phyloP scores from a whole-genome alignment of 2,113 vertebrate genomes.

The Ariopsis seemanni region DNA sequence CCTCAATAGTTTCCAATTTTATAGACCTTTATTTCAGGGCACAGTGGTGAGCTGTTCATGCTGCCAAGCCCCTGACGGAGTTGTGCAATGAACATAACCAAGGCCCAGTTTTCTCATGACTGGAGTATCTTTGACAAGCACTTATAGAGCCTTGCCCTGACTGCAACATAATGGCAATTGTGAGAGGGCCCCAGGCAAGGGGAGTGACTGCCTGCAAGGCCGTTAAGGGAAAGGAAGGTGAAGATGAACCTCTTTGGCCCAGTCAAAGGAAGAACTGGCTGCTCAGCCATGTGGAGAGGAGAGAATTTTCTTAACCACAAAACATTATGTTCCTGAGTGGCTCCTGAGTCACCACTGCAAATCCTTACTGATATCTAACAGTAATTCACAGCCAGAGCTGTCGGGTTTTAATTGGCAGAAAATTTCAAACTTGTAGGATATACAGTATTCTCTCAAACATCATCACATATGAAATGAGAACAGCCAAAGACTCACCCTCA shows the following conservation, averaged over 20 bases:
- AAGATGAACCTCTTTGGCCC: not conserved
- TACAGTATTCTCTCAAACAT: not conserved
- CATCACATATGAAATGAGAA: not conserved
- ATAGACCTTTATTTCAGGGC: not conserved
- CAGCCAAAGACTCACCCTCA: not conserved
- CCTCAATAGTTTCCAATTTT: not conserved
- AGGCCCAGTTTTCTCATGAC: not conserved
- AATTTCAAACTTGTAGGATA: not conserved
- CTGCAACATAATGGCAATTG: not conserved
- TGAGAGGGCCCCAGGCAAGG: not conserved
- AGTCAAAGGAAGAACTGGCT: not conserved
- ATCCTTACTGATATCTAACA: not conserved
- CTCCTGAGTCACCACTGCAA: not conserved
- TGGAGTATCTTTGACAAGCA: not conserved
- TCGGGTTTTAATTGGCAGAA: not conserved
- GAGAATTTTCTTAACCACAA: not conserved
- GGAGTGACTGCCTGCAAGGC: not conserved
- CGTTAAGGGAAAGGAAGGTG: not conserved
- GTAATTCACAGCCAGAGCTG: not conserved
- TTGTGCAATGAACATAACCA: not conserved
- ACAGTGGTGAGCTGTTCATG: not conserved
- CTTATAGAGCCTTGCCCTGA: not conserved
- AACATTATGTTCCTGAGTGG: not conserved
- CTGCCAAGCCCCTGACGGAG: not conserved
- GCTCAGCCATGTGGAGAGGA: not conserved